Percentiles rank a stretch among this genome's conserved stretches.
Conservation (phyloP, 2,888 invertebrate genomes). For the Campaea margaritaria region DNA sequence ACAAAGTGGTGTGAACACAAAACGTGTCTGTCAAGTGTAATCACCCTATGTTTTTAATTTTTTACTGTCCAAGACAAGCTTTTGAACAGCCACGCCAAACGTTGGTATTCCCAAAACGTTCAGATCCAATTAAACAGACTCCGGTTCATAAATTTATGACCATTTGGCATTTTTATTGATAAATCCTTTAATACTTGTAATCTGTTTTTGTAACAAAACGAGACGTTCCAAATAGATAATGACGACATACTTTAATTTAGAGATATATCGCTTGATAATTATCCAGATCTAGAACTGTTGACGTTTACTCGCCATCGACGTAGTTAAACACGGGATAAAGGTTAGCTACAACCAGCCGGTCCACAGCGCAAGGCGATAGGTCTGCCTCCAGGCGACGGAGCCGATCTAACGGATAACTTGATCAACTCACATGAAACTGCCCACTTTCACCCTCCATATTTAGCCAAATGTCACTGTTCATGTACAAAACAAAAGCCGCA, state of each 20-base stretch:
- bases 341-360: conserved; percentile 5
- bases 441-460: conserved; percentile 65
- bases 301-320: not conserved
- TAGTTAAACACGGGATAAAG: conserved; percentile 9
- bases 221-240: conserved; percentile 5
- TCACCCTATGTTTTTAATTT: conserved; percentile 10
- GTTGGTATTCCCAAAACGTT: conserved; percentile 49
- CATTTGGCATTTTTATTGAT: conserved; percentile 34
- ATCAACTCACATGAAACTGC: conserved; percentile 60
- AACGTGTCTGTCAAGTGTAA: conserved; percentile 9
- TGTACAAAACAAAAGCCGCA: conserved; percentile 68
- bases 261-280: not conserved
- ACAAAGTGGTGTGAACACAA: conserved; percentile 7
- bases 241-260: conserved; percentile 1
- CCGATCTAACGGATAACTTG: conserved; percentile 38
- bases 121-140: conserved; percentile 45
- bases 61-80: conserved; percentile 11
- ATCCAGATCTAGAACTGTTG: not conserved
- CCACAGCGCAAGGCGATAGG: no score
- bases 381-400: no score
- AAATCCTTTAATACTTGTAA: conserved; percentile 2
- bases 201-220: not conserved
- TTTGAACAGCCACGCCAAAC: conserved; percentile 28
- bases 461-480: conserved; percentile 60
- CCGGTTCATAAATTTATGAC: conserved; percentile 44